Evolutionary conservation across 2,888 invertebrate species (phyloP).

Genomic region (Temnothorax ravouxi): DNA sequence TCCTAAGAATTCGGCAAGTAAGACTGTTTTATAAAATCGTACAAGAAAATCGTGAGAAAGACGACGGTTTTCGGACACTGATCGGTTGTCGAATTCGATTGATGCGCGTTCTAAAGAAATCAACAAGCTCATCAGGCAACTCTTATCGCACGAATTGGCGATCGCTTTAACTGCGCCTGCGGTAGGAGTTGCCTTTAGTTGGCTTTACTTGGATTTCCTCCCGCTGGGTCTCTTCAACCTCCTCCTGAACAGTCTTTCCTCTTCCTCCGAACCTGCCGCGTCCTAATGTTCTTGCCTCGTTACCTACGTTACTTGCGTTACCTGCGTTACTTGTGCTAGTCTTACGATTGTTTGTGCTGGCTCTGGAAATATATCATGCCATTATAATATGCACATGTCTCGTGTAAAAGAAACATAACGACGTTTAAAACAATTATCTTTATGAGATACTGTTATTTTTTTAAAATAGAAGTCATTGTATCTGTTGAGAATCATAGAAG

Average conservation of each 20-base stretch:
- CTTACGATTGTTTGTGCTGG: slow-evolving; percentile 67
- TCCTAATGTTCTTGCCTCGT: slow-evolving; percentile 75
- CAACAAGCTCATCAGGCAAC: slow-evolving; percentile 10
- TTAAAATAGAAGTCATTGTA: neutral
- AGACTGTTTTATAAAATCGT: slow-evolving; percentile 23
- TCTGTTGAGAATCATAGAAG: neutral
- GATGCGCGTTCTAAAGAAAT: slow-evolving; percentile 32
- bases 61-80: slow-evolving; percentile 13
- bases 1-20: neutral
- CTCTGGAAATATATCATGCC: slow-evolving; percentile 62
- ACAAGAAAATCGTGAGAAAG: slow-evolving; percentile 2
- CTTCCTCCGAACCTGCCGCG: slow-evolving; percentile 80
- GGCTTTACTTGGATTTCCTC: slow-evolving; percentile 83
- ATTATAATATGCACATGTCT: slow-evolving; percentile 41
- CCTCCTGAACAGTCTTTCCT: slow-evolving; percentile 79
- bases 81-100: slow-evolving; percentile 13
- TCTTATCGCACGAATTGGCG: neutral
- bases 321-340: slow-evolving; percentile 33
- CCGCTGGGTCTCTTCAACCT: slow-evolving; percentile 81
- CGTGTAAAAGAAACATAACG: neutral
- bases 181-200: slow-evolving; percentile 74
- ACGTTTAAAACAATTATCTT: neutral
- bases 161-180: slow-evolving; percentile 76
- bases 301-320: slow-evolving; percentile 57
- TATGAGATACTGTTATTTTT: neutral